Conservation (phyloP, 2,888 invertebrate species). For the Ochropleura plecta region DNA sequence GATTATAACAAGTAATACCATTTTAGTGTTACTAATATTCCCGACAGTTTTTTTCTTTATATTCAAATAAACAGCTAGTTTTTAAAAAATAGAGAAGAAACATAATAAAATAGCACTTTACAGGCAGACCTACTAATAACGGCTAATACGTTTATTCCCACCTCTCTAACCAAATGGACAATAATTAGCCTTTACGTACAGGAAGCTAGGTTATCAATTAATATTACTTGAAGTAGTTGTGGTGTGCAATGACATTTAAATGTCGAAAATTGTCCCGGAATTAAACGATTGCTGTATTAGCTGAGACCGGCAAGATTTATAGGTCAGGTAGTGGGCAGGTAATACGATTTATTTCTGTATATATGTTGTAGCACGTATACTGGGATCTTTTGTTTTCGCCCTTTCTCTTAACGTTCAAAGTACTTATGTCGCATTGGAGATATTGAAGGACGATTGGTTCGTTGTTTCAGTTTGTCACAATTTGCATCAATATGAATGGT, state of each 20-base stretch:
- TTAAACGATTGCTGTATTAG: slow-evolving; percentile 43
- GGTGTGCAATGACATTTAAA: slow-evolving; percentile 75
- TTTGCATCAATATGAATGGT: neutral
- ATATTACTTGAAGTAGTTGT: slow-evolving; percentile 51
- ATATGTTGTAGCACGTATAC: neutral
- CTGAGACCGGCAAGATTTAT: slow-evolving; percentile 25
- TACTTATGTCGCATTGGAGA: neutral
- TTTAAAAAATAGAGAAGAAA: too few species aligned
- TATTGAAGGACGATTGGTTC: neutral
- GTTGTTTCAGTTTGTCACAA: neutral
- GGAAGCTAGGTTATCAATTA: slow-evolving; percentile 65
- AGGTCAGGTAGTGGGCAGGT: neutral
- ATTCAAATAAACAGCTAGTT: too few species aligned
- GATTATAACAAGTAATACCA: too few species aligned
- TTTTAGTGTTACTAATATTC: too few species aligned
- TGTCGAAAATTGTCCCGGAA: slow-evolving; percentile 74
- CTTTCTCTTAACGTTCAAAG: slow-evolving; percentile 1
- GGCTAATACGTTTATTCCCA: neutral
- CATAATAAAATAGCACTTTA: too few species aligned
- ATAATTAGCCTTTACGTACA: slow-evolving; percentile 35
- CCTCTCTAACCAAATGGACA: neutral
- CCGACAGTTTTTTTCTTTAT: too few species aligned
- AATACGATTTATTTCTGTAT: neutral
- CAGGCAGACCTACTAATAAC: neutral
- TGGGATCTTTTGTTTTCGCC: neutral